phyloP scores from a whole-genome alignment of 2,888 invertebrate species.

The Trypoxylon attenuatum region DNA sequence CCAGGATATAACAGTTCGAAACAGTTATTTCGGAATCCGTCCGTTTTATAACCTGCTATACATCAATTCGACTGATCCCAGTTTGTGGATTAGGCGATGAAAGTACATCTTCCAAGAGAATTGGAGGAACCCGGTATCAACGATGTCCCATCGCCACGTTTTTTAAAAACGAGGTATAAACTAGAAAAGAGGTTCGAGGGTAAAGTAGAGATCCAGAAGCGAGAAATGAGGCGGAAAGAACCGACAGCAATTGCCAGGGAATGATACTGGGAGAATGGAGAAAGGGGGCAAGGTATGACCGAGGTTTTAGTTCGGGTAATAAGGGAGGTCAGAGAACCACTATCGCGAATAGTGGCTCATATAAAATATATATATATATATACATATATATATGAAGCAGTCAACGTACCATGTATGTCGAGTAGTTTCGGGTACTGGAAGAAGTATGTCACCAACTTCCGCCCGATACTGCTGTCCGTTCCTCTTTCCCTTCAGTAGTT shows the following conservation, averaged over 20 bases:
- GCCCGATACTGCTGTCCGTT: background rate
- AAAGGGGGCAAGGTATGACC: slow-evolving; percentile 7
- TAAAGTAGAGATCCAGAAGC: background rate
- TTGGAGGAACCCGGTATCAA: background rate
- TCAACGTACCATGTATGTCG: background rate
- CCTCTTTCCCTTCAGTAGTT: slow-evolving; percentile 2
- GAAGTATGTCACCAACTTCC: slow-evolving; percentile 28
- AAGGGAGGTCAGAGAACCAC: slow-evolving; percentile 23
- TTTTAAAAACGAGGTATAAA: slow-evolving; percentile 7
- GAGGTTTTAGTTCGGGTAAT: slow-evolving; percentile 35
- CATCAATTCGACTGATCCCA: too few relatives aligned
- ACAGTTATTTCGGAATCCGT: too few relatives aligned
- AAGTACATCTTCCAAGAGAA: too few relatives aligned
- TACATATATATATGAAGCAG: slow-evolving; percentile 5
- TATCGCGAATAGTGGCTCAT: slow-evolving; percentile 4
- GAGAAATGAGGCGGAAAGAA: slow-evolving; percentile 23
- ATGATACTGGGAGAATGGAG: slow-evolving; percentile 7
- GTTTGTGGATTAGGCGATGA: too few relatives aligned
- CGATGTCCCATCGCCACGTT: background rate
- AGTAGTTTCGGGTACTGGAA: slow-evolving; percentile 39
- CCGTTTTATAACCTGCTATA: too few relatives aligned
- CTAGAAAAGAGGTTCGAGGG: slow-evolving; percentile 18
- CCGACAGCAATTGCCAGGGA: slow-evolving; percentile 17
- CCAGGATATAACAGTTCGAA: too few relatives aligned
- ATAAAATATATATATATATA: background rate